Base-by-base conservation (phyloP, 1,140 invertebrate genomes). In the Scylla paramamosain region DNA sequence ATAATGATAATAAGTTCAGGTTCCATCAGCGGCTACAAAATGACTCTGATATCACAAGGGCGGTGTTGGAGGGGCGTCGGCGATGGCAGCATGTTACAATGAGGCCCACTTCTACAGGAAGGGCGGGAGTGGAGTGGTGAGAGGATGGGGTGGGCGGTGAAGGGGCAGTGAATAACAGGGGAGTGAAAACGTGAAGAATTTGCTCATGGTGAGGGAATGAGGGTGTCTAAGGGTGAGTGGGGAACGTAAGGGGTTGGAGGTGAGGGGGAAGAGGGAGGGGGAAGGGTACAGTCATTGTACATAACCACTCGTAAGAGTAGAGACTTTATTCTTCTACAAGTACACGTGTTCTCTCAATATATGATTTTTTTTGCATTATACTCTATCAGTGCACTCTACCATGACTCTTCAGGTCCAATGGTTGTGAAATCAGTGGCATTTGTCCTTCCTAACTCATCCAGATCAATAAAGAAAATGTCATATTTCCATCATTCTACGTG, bases 371-470 rank as follows among this genome's bases (percentile, higher is more conserved):
- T 87, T 87, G 45, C 32, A 28, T 87, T 77, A 28, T 59, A 87
- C 87, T n/a, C 29, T 52, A 86, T 20, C 82, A 31, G 82, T 84
- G 82, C 82, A 93, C 92, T 45, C 31, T n/a, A 93, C 48, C 28
- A 52, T 86, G 46, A 91, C 87, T 86, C 91, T 92, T 67, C 31
- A 52, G 83, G 91, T 95, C 94, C 94, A 95, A 29, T 94, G 88
- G 45, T 93, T 95, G 94, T 95, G 94, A 95, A 86, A 95, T 95
- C 94, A 95, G 94, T 93, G 94, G 88, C 94, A 95, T 95, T 95
- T 95, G 87, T 91, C 31, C 8, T 32, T 92, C 32, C 29, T 90
- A 46, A 77, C 83, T 84, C 77, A 88, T 95, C 84, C 94, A 95
- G 88, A 95, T 95, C 91, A 84, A 92, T 95, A 89, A 87, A 95